Evolutionary conservation across 1,140 invertebrate genomes (phyloP).

Genomic region (Lethocerus indicus): DNA sequence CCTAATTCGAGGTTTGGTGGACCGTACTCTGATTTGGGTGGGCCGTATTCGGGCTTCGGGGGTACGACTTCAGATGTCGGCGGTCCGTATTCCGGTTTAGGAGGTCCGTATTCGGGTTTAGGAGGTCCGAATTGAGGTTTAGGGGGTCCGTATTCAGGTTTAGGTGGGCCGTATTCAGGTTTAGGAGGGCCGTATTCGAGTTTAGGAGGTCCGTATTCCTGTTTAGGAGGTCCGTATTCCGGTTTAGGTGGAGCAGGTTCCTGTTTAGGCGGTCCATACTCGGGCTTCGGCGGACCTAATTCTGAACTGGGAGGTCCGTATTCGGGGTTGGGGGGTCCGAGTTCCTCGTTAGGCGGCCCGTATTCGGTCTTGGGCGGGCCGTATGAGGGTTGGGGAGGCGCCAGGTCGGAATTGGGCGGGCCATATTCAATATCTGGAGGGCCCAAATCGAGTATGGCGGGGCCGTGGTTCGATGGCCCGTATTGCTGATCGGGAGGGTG

Average conservation of each 20-base stretch:
- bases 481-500: conserved; percentile 7
- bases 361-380: conserved; percentile 11
- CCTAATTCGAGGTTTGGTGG: not conserved
- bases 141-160: conserved; percentile 11
- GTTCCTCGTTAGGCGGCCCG: conserved; percentile 6
- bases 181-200: conserved; percentile 11
- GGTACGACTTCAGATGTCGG: not conserved
- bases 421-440: conserved; percentile 5
- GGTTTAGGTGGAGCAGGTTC: conserved; percentile 10
- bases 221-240: conserved; percentile 7
- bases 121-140: conserved; percentile 7
- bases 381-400: conserved; percentile 6
- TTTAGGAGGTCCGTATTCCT: conserved; percentile 13
- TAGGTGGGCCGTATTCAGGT: conserved; percentile 8
- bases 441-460: conserved; percentile 1
- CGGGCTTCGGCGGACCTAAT: not conserved
- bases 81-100: conserved; percentile 8
- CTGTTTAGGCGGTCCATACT: conserved; percentile 9
- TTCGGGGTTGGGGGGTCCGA: conserved; percentile 8
- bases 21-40: conserved; percentile 4
- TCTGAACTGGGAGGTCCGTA: conserved; percentile 9
- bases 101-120: not conserved
- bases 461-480: conserved; percentile 1
- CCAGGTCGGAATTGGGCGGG: conserved; percentile 7
- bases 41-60: conserved; percentile 2